phyloP scores from a whole-genome alignment of 2,113 vertebrate genomes.

The Epinephelus lanceolatus region DNA sequence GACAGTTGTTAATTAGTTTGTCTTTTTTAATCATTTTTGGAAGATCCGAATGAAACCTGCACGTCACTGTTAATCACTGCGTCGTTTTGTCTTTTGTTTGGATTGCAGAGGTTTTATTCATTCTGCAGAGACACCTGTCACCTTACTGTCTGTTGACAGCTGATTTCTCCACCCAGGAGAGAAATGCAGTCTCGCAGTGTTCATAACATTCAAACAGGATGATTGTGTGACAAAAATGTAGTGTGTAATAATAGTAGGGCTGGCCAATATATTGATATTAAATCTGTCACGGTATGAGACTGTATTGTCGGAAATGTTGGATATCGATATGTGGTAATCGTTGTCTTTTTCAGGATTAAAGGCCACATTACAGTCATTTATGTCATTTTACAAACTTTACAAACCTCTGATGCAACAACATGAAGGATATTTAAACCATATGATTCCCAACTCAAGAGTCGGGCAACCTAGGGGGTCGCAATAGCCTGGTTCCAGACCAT shows the following conservation, averaged over 20 bases:
- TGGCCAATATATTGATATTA: too few species aligned
- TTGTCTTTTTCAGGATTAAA: too few species aligned
- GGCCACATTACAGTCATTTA: too few species aligned
- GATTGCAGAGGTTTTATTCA: constrained; percentile 20
- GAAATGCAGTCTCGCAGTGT: constrained; percentile 2
- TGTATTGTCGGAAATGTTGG: too few species aligned
- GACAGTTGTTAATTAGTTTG: constrained; percentile 63
- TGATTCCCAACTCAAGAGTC: too few species aligned
- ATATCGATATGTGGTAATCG: too few species aligned
- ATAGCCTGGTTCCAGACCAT: too few species aligned
- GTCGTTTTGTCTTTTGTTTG: constrained; percentile 21
- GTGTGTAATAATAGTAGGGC: background rate
- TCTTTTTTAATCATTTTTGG: constrained; percentile 54
- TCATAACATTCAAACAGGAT: constrained; percentile 15
- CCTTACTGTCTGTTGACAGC: constrained; percentile 27
- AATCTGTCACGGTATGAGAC: too few species aligned
- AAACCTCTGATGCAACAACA: too few species aligned
- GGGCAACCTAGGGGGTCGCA: too few species aligned
- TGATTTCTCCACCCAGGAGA: constrained; percentile 23
- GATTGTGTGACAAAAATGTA: background rate
- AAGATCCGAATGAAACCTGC: constrained; percentile 38
- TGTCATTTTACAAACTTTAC: too few species aligned
- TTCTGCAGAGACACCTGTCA: constrained; percentile 10
- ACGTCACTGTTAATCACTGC: constrained; percentile 43
- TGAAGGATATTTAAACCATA: too few species aligned